Evolutionary conservation across 2,888 invertebrate genomes (phyloP), one percentile per base, ranked within the genome.

Genomic region (Nymphalis c-album): DNA sequence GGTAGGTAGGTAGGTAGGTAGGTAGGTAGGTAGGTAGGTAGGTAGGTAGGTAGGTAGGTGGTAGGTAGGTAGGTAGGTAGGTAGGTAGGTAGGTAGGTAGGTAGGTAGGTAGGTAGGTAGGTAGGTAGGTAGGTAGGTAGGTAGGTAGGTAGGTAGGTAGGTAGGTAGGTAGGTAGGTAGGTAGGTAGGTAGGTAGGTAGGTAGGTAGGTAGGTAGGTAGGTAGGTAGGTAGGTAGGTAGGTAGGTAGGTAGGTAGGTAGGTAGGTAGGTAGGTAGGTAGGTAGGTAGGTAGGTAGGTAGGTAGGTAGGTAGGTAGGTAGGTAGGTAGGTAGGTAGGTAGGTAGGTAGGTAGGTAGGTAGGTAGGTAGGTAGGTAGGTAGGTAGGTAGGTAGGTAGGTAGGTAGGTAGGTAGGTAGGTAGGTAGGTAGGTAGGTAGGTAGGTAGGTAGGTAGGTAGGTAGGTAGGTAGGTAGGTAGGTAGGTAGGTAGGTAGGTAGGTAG

Each of bases 1-100:
- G 46, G 46, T 46, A 46, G 46, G 46, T 46, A 46, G 46, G 46
- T 46, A 46, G 46, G 46, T 46, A 46, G 46, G 46, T 46, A 46
- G 46, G 46, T 46, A 46, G 46, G 46, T 46, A 46, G 46, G 46
- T 46, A 46, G 46, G 46, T 46, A 46, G 46, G 46, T 46, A 46
- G 46, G 46, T 46, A 13, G 46, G 46, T 46, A 46, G 46, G 46
- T 46, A 13, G 46, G 46, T 46, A 46, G 46, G n/a, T n/a, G n/a
- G n/a, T n/a, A n/a, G n/a, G n/a, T n/a, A n/a, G n/a, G n/a, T n/a
- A n/a, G n/a, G n/a, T n/a, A n/a, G n/a, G 45, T 46, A 46, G 45
- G 45, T 46, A 46, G 45, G 45, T 46, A 46, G 45, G 45, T 46
- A 46, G 45, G 45, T 46, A 46, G 45, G 45, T 46, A 46, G 45